These are phyloP conservation scores for Macquaria ambigua DNA, from an alignment of 2,113 vertebrate genomes.

Conservation along the genomic window DNA sequence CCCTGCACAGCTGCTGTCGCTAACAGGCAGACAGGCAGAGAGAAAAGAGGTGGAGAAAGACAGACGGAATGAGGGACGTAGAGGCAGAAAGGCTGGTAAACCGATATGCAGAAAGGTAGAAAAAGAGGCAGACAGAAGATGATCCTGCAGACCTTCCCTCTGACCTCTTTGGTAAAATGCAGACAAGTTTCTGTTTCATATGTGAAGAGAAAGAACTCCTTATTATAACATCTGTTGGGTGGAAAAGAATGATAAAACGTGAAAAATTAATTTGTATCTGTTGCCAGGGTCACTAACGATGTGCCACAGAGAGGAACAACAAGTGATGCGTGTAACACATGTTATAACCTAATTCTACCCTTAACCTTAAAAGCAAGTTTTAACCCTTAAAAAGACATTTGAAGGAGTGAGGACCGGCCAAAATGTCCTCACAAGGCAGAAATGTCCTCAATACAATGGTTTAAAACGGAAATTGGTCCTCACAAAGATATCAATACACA, in stretches of 20 bases:
- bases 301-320: neutral
- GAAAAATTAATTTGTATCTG: neutral
- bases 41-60: constrained; percentile 42
- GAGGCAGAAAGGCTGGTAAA: constrained; percentile 44
- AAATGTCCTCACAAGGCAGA: neutral
- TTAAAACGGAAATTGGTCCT: neutral
- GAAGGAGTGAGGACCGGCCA: neutral
- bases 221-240: neutral
- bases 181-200: constrained; percentile 19
- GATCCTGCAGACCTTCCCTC: constrained; percentile 15
- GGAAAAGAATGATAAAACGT: neutral
- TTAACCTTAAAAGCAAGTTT: neutral
- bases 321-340: neutral
- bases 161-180: constrained; percentile 5
- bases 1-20: constrained; percentile 76
- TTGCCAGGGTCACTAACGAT: constrained; percentile 1
- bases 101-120: constrained; percentile 30
- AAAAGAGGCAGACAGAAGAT: constrained; percentile 24
- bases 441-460: neutral
- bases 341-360: neutral
- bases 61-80: constrained; percentile 49
- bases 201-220: neutral
- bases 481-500: neutral
- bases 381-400: neutral
- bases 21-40: constrained; percentile 71